phyloP scores from a whole-genome alignment of 2,113 vertebrate genomes.

The Synchiropus splendidus region DNA sequence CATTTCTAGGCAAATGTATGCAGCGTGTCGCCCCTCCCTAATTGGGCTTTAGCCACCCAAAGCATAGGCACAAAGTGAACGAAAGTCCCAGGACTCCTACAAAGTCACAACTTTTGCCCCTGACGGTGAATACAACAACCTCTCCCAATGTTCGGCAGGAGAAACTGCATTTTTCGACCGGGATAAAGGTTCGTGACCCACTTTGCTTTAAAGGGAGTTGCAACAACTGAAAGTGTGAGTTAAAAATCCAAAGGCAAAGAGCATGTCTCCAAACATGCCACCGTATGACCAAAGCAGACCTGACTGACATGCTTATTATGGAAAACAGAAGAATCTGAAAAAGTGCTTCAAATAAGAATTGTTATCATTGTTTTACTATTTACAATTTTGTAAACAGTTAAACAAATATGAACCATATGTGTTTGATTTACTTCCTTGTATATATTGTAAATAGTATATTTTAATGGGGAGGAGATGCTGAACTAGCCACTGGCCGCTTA shows the following conservation, averaged over 20 bases:
- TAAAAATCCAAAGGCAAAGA: slow-evolving; percentile 49
- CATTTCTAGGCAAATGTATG: slow-evolving; percentile 99
- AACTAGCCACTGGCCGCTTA: no score
- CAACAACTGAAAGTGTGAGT: slow-evolving; percentile 18
- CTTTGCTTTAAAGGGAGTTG: slow-evolving; percentile 18
- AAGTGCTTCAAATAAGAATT: no score
- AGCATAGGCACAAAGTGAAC: slow-evolving; percentile 92
- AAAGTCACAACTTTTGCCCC: slow-evolving; percentile 80
- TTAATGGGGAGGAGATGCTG: no score
- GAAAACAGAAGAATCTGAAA: no score
- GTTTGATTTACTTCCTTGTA: no score
- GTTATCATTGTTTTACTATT: no score
- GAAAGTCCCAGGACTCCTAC: slow-evolving; percentile 91
- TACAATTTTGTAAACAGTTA: no score
- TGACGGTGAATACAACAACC: slow-evolving; percentile 40
- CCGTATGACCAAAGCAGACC: no score
- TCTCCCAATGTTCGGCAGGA: slow-evolving; percentile 5
- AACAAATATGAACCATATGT: no score
- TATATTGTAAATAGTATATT: no score
- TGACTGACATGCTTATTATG: no score
- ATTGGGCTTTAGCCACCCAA: slow-evolving; percentile 99
- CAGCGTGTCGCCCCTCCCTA: slow-evolving; percentile 99
- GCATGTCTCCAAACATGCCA: slow-evolving; percentile 32
- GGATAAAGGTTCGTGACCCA: slow-evolving; percentile 52
- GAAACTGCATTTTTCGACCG: slow-evolving; percentile 25